Percentiles rank a stretch among this genome's conserved stretches.
phyloP scores from a whole-genome alignment of 2,888 invertebrate genomes.

The Axea sp. region DNA sequence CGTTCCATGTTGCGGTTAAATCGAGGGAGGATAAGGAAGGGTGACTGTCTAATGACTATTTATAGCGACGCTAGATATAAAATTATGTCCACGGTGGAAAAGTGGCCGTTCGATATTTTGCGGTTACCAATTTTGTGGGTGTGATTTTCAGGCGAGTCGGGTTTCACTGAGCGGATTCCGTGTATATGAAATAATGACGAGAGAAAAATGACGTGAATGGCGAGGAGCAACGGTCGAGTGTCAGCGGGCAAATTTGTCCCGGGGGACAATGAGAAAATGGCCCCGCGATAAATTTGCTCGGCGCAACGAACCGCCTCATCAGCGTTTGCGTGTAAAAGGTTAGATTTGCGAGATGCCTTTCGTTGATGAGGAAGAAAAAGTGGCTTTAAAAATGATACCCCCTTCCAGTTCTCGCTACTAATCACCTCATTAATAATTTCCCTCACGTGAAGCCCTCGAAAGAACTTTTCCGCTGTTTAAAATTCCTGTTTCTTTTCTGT shows the following conservation, averaged over 20 bases:
- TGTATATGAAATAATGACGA: no score
- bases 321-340: slow-evolving; percentile 28
- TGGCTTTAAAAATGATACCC: slow-evolving; percentile 3
- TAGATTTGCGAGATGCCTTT: not conserved
- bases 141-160: not conserved
- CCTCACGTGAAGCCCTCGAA: slow-evolving; percentile 15
- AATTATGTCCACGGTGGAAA: slow-evolving; percentile 43
- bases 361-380: not conserved
- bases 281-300: slow-evolving; percentile 9
- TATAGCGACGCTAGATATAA: slow-evolving; percentile 55
- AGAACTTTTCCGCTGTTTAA: slow-evolving; percentile 29
- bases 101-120: slow-evolving; percentile 41
- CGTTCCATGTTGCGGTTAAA: slow-evolving; percentile 52
- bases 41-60: slow-evolving; percentile 54
- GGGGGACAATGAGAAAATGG: not conserved
- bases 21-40: slow-evolving; percentile 51
- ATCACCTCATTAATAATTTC: slow-evolving; percentile 42
- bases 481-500: slow-evolving; percentile 49
- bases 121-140: slow-evolving; percentile 8
- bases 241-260: no score
- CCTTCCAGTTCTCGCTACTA: not conserved
- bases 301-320: slow-evolving; percentile 7
- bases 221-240: no score
- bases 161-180: slow-evolving; percentile 12
- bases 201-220: no score